These are phyloP conservation scores for Ia io DNA, from an alignment of 2,113 vertebrate genomes.

Conservation along the genomic window DNA sequence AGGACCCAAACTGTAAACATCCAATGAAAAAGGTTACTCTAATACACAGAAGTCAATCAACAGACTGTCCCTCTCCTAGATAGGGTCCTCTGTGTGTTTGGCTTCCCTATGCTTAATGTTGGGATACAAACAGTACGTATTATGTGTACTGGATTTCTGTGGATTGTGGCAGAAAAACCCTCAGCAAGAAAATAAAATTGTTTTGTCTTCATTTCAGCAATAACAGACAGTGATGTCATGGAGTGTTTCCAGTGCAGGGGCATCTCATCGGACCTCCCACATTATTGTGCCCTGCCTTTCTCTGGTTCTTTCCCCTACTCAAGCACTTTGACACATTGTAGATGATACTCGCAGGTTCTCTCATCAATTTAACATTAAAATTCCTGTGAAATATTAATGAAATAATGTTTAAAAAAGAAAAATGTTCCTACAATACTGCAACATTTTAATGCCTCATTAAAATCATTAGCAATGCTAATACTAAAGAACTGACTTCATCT, in stretches of 20 bases:
- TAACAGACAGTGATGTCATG: conserved; percentile 50
- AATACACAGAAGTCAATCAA: neutral
- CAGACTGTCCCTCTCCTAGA: neutral
- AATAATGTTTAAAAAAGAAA: conserved; percentile 88
- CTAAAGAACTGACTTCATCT: conserved; percentile 88
- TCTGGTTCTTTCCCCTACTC: conserved; percentile 68
- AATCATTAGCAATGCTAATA: conserved; percentile 92
- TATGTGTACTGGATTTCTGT: neutral
- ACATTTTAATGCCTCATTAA: conserved; percentile 92
- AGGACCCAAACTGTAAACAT: neutral
- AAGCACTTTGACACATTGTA: conserved; percentile 79
- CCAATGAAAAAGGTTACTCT: neutral
- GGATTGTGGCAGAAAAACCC: conserved; percentile 47
- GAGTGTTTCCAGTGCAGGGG: conserved; percentile 38
- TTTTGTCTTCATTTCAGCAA: conserved; percentile 73
- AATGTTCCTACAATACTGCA: conserved; percentile 87
- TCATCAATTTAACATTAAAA: conserved; percentile 85
- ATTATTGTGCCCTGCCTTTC: conserved; percentile 67
- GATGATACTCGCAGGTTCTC: conserved; percentile 83
- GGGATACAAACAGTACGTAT: neutral
- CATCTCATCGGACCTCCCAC: conserved; percentile 52
- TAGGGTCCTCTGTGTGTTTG: neutral
- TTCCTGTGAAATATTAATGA: conserved; percentile 88
- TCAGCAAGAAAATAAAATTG: conserved; percentile 68
- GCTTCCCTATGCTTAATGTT: neutral